phyloP scores from a whole-genome alignment of 2,113 vertebrate species.

The Prunella himalayana region DNA sequence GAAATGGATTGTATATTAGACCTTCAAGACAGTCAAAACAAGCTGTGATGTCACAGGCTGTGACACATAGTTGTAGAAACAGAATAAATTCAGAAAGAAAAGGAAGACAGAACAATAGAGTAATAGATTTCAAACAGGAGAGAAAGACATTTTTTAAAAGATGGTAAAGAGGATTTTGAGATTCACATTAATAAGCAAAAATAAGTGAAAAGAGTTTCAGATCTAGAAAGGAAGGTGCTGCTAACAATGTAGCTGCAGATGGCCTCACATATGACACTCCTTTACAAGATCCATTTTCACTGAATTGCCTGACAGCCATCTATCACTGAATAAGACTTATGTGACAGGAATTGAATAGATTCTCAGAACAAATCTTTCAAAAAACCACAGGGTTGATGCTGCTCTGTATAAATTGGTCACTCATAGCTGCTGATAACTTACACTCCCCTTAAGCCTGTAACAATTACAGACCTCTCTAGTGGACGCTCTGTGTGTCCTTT shows the following conservation, averaged over 20 bases:
- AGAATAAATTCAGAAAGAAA: neutral
- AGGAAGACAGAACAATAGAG: neutral
- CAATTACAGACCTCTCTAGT: neutral
- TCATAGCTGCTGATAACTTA: neutral
- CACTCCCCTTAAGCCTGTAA: neutral
- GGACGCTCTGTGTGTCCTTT: neutral
- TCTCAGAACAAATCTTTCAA: neutral
- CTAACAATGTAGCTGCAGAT: neutral
- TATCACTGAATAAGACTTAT: conserved; percentile 26
- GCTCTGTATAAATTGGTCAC: neutral
- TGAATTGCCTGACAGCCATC: conserved; percentile 9
- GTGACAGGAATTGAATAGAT: conserved; percentile 1
- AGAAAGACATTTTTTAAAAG: neutral
- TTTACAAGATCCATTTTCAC: neutral
- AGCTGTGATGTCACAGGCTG: neutral
- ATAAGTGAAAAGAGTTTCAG: neutral
- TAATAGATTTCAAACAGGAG: neutral
- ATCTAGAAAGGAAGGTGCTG: neutral
- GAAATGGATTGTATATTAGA: neutral
- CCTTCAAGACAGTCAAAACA: neutral
- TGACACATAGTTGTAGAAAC: neutral
- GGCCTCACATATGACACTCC: neutral
- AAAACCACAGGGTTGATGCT: neutral
- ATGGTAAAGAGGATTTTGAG: neutral
- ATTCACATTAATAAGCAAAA: neutral